Evolutionary conservation across 2,888 invertebrate species (phyloP).

Genomic region (Tanytarsus gracilentus): DNA sequence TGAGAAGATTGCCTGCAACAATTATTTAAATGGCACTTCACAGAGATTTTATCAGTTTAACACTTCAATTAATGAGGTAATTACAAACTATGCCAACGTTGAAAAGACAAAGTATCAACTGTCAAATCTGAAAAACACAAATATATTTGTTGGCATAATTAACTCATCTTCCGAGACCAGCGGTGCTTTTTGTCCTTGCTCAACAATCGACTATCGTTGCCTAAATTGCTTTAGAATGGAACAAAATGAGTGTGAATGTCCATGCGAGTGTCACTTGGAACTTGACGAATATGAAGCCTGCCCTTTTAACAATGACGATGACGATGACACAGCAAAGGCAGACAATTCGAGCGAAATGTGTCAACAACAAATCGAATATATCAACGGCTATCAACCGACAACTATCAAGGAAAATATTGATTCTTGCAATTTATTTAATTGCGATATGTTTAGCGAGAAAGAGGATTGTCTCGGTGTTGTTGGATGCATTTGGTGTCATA

Average conservation of each 20-base stretch:
- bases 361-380: conserved; percentile 13
- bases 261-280: conserved; percentile 71
- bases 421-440: conserved; percentile 40
- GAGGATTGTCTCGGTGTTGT: conserved; percentile 50
- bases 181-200: conserved; percentile 85
- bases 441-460: conserved; percentile 51
- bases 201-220: conserved; percentile 77
- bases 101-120: conserved; percentile 84
- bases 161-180: conserved; percentile 72
- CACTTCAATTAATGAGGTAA: conserved; percentile 61
- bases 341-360: neutral
- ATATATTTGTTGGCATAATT: conserved; percentile 77
- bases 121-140: conserved; percentile 71
- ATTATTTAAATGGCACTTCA: conserved; percentile 74
- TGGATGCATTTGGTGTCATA: conserved; percentile 25
- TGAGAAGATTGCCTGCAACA: conserved; percentile 72
- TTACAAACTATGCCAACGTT: conserved; percentile 71
- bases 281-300: conserved; percentile 34
- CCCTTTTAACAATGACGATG: neutral
- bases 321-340: too few species aligned
- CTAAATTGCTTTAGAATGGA: conserved; percentile 91
- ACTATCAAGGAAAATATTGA: conserved; percentile 14
- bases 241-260: conserved; percentile 89
- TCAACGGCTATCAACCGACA: conserved; percentile 12
- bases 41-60: conserved; percentile 80